Base-by-base conservation (phyloP, 2,888 invertebrate species). In the Oscheius sp. region DNA sequence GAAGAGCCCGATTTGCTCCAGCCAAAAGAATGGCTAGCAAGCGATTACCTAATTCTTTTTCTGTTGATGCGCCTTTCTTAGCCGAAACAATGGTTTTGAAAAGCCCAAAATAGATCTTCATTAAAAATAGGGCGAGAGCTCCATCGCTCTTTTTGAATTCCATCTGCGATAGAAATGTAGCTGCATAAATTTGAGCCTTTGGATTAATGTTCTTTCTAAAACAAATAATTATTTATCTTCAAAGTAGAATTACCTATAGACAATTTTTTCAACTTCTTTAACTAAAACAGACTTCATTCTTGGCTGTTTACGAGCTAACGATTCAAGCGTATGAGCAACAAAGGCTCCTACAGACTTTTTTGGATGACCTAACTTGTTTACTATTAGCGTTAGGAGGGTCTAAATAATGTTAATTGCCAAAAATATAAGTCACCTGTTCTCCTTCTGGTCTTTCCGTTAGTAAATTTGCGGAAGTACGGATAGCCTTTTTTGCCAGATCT, bases 341-440 rank as follows among this genome's bases (percentile, higher is more conserved):
- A 93, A 93, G 0, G 95, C 92, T 0, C 94, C 94, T 0, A 96
- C 91, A 82, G 93, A 92, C 79, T 92, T 91, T 10, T 91, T 91
- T 0, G 96, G 96, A 89, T 98, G 97, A 12, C 97, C 97, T 10
- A 98, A 89, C 88, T 98, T 97, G 87, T 98, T 97, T 2, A 96
- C 92, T 53, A 98, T 88, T 86, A 92, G 90, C 0, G 91, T 90
- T 1, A 97, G 88, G 4, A 98, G 88, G 86, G 77, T 48, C 82
- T 84, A 66, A 31, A 80, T 65, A 57, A n/a, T 23, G 15, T 50
- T 53, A 23, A 3, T 34, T 33, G 34, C n/a, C 1, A 15, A 25
- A 37, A 12, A 23, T 68, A 57, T 12, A 3, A 20, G 6, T 27
- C 87, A 92, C 92, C 89, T 92, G 91, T 88, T 95, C 94, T 86